A percentile compares a stretch with the other conserved stretches of the same genome.
Evolutionary conservation across 2,113 vertebrate species (phyloP).

Genomic region (Hypocryptadius cinnamomeus): DNA sequence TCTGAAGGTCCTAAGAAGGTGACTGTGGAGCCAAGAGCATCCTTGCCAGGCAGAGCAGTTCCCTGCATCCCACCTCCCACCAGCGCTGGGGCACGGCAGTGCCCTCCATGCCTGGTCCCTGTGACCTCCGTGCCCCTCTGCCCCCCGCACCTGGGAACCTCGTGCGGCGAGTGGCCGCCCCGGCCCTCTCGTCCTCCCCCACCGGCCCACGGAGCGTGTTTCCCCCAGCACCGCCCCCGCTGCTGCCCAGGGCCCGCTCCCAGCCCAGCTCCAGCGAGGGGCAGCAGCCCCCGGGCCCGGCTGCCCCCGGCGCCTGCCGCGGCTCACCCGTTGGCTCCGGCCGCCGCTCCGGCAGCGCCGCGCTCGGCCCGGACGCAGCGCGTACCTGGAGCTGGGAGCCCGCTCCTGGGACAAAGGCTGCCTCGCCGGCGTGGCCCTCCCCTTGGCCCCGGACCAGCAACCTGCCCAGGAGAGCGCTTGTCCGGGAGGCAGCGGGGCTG

Average conservation of each 20-base stretch:
- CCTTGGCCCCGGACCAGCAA: slow-evolving; percentile 42
- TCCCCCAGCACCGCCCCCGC: background rate
- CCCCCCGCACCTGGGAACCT: background rate
- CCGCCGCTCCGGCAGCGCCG: background rate
- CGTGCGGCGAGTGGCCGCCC: rapidly evolving
- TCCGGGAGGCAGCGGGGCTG: background rate
- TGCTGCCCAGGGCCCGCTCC: background rate
- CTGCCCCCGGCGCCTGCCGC: background rate
- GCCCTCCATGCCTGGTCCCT: rapidly evolving
- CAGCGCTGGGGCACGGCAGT: background rate
- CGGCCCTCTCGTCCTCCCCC: background rate
- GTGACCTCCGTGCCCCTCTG: background rate
- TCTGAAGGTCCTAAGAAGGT: background rate
- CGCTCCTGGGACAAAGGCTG: slow-evolving; percentile 10
- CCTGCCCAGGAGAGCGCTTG: background rate
- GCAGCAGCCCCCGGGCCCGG: background rate
- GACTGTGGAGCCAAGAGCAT: background rate
- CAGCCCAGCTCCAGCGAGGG: background rate
- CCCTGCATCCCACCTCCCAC: background rate
- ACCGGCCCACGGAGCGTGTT: rapidly evolving
- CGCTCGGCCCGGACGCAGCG: background rate
- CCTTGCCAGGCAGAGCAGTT: background rate
- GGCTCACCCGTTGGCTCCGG: background rate
- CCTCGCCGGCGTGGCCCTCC: background rate
- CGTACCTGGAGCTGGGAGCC: background rate